Percentiles rank a stretch among this genome's conserved stretches.
phyloP scores from a whole-genome alignment of 2,888 invertebrate genomes.

The Nemotelus nigrinus region DNA sequence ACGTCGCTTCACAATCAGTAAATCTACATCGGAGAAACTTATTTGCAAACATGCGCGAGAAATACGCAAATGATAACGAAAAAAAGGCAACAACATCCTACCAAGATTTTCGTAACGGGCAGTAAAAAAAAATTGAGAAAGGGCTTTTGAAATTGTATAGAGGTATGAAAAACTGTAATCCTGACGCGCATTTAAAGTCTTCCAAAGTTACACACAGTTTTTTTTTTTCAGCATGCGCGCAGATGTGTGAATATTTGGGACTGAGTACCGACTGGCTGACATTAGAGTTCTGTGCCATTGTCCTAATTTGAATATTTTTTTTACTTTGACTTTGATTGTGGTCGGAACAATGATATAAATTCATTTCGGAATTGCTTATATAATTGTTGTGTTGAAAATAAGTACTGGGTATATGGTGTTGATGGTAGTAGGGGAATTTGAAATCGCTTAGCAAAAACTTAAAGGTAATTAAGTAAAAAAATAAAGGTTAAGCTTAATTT shows the following conservation, averaged over 20 bases:
- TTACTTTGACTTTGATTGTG: background rate
- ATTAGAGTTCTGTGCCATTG: too few species aligned
- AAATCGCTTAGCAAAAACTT: too few species aligned
- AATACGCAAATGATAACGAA: conserved; percentile 12
- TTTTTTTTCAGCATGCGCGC: background rate
- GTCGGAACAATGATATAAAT: background rate
- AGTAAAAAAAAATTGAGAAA: background rate
- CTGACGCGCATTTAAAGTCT: conserved; percentile 33
- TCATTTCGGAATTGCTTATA: too few species aligned
- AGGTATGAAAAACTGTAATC: conserved; percentile 42
- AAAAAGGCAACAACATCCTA: background rate
- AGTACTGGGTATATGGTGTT: background rate
- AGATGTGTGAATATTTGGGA: conserved; percentile 11
- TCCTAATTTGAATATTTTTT: conserved; percentile 39
- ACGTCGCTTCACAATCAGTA: background rate
- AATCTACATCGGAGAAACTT: background rate
- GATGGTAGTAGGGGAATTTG: too few species aligned
- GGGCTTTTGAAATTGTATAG: background rate
- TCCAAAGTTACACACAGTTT: background rate
- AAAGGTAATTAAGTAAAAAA: too few species aligned
- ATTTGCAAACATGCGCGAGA: background rate
- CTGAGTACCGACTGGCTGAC: too few species aligned
- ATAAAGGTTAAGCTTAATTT: too few species aligned
- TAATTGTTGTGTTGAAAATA: background rate
- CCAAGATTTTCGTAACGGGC: too few species aligned